Percentiles rank a stretch among this genome's conserved stretches.
These are phyloP conservation scores for Hypena proboscidalis DNA, from an alignment of 2,888 invertebrate species.

Conservation along the genomic window DNA sequence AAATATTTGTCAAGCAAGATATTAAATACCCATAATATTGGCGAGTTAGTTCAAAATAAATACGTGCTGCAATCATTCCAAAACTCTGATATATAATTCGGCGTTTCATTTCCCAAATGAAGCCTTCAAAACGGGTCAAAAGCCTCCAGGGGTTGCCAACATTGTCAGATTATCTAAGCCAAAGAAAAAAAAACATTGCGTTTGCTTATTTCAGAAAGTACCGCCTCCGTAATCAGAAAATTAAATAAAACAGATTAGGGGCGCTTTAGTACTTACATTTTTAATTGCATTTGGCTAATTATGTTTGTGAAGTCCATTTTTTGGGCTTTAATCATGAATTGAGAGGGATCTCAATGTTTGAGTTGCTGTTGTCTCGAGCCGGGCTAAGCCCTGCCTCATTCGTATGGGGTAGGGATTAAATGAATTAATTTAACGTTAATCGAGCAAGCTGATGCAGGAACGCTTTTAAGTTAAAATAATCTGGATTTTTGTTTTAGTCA, in stretches of 20 bases:
- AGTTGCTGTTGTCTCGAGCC: constrained; percentile 30
- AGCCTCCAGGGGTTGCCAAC: constrained; percentile 38
- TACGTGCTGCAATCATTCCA: too few species aligned
- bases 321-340: constrained; percentile 36
- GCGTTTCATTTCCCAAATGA: constrained; percentile 28
- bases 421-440: constrained; percentile 14
- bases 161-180: constrained; percentile 44
- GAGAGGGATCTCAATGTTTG: constrained; percentile 37
- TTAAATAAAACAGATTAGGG: constrained; percentile 48
- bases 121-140: constrained; percentile 34
- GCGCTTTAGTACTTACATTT: constrained; percentile 44
- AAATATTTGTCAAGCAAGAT: too few species aligned
- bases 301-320: constrained; percentile 39
- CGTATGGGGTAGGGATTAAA: constrained; percentile 7
- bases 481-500: too few species aligned
- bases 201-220: constrained; percentile 37
- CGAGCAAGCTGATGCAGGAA: constrained; percentile 10
- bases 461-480: constrained; percentile 9
- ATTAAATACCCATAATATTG: too few species aligned
- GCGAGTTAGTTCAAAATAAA: too few species aligned
- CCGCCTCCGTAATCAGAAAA: constrained; percentile 45
- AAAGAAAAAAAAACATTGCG: constrained; percentile 35
- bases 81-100: constrained; percentile 17
- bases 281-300: constrained; percentile 45
- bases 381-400: constrained; percentile 22